Evolutionary conservation across 2,797 vertebrate genomes (phyloP).

Genomic region (Diplodus puntazzo): DNA sequence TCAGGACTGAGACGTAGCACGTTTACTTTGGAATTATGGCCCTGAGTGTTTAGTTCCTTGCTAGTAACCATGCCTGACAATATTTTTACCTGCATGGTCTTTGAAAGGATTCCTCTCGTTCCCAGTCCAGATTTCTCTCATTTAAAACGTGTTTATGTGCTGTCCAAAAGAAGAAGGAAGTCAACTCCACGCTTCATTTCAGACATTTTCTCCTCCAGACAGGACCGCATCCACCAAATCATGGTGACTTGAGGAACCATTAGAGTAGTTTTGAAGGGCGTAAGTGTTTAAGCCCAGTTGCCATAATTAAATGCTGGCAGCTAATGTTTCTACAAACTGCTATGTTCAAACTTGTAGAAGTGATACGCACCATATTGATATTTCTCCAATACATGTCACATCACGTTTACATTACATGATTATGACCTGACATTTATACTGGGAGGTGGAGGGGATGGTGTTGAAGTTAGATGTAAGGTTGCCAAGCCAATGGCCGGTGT

Average conservation of each 20-base stretch:
- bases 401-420: too few species aligned
- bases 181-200: constrained; percentile 46
- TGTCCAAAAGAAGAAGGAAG: constrained; percentile 42
- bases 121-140: constrained; percentile 44
- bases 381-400: too few species aligned
- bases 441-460: too few species aligned
- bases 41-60: constrained; percentile 68
- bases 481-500: too few species aligned
- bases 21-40: constrained; percentile 82
- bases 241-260: not conserved
- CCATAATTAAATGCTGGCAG: too few species aligned
- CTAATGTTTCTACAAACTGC: too few species aligned
- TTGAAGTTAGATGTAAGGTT: too few species aligned
- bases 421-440: too few species aligned
- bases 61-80: constrained; percentile 74
- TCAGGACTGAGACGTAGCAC: constrained; percentile 78
- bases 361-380: too few species aligned
- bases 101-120: constrained; percentile 62
- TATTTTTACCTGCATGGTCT: constrained; percentile 73
- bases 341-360: too few species aligned
- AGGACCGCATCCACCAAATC: not conserved
- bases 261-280: not conserved
- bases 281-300: too few species aligned
- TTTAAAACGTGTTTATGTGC: constrained; percentile 58
- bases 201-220: constrained; percentile 39